Evolutionary conservation across 2,888 invertebrate genomes (phyloP).

Genomic region (Phoronis australis): DNA sequence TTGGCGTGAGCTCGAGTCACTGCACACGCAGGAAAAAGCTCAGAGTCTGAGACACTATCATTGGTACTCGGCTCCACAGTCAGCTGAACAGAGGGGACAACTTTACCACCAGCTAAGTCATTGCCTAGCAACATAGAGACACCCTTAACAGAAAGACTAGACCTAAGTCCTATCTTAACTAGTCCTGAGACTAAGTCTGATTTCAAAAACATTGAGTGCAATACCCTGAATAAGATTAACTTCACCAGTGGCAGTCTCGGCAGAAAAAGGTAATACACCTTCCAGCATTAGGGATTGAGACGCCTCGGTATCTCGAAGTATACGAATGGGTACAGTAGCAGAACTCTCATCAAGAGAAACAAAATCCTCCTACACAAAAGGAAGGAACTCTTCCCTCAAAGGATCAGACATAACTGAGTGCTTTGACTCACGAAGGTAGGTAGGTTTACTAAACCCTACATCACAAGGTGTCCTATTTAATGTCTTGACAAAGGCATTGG

Average conservation of each 20-base stretch:
- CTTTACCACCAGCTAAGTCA: slow-evolving; percentile 3
- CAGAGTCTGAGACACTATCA: background rate
- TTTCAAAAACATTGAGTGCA: background rate
- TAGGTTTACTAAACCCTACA: too few relatives aligned
- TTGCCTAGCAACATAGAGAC: background rate
- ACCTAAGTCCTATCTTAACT: background rate
- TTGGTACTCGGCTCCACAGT: background rate
- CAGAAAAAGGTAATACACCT: background rate
- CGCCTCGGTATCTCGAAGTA: slow-evolving; percentile 1
- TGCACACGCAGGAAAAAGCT: background rate
- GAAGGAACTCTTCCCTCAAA: too few relatives aligned
- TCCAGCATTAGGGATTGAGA: background rate
- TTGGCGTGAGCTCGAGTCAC: background rate
- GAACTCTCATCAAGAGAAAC: background rate
- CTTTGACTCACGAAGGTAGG: too few relatives aligned
- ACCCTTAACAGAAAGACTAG: background rate
- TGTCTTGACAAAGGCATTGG: too few relatives aligned
- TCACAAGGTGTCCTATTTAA: too few relatives aligned
- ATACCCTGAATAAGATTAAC: background rate
- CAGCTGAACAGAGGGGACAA: background rate
- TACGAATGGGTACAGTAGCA: background rate
- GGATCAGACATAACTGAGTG: too few relatives aligned
- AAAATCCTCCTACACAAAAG: background rate
- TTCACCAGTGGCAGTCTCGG: background rate
- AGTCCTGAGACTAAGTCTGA: slow-evolving; percentile 1